Conservation (phyloP, 2,797 vertebrate species). For the Petrocephalus schoutedeni region DNA sequence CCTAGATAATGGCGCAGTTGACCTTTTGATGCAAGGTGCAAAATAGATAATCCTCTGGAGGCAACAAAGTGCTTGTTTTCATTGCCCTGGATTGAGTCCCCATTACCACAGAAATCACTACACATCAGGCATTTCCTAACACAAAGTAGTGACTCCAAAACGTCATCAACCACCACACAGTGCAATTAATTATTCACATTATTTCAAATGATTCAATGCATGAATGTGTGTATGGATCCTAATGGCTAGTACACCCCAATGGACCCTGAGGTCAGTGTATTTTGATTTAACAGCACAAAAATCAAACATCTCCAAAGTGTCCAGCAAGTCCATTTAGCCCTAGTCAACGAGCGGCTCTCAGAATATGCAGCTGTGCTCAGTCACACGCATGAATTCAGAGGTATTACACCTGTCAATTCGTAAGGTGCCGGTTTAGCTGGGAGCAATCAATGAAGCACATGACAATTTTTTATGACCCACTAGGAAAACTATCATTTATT, state of each 20-base stretch:
- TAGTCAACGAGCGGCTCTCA: neutral
- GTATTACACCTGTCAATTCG: neutral
- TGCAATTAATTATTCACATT: neutral
- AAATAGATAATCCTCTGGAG: neutral
- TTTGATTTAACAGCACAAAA: neutral
- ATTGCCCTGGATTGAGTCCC: neutral
- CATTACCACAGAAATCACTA: neutral
- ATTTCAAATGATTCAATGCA: neutral
- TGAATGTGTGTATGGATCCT: neutral
- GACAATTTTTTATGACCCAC: constrained; percentile 75
- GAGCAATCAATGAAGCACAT: constrained; percentile 54
- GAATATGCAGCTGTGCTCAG: neutral
- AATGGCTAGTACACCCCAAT: neutral
- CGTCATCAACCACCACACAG: neutral
- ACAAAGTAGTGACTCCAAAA: neutral
- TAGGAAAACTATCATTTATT: constrained; percentile 99
- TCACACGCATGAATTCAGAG: constrained; percentile 24
- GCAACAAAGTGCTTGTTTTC: neutral
- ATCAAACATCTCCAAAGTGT: neutral
- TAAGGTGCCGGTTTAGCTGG: constrained; percentile 17
- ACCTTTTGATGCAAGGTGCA: neutral
- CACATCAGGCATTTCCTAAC: neutral
- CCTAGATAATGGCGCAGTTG: neutral
- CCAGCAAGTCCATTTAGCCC: neutral
- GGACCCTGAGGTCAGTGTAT: neutral